phyloP scores from a whole-genome alignment of 1,140 invertebrate species.

The Lordiphosa stackelbergi region DNA sequence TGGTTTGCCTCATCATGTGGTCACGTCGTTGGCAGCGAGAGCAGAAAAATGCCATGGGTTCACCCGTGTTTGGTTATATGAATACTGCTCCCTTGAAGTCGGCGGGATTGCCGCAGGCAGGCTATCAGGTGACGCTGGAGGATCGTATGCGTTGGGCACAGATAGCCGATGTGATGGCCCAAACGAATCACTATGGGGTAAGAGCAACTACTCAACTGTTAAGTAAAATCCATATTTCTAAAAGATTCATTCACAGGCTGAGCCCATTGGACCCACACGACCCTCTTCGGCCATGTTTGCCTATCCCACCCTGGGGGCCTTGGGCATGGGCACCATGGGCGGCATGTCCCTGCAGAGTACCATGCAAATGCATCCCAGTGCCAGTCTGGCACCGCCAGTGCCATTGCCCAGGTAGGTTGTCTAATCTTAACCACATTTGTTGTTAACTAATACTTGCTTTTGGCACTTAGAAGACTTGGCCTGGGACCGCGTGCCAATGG shows the following conservation, averaged over 20 bases:
- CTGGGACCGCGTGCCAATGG: slow-evolving; percentile 74
- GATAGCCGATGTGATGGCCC: slow-evolving; percentile 89
- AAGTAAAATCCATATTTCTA: not conserved
- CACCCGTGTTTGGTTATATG: slow-evolving; percentile 90
- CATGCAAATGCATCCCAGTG: slow-evolving; percentile 74
- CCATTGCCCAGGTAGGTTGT: slow-evolving; percentile 82
- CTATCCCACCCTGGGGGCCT: slow-evolving; percentile 81
- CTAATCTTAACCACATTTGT: not conserved
- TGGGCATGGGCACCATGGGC: slow-evolving; percentile 70
- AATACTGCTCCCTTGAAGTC: slow-evolving; percentile 85
- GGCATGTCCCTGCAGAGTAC: slow-evolving; percentile 80
- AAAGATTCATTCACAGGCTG: slow-evolving; percentile 78
- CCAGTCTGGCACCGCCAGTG: slow-evolving; percentile 81
- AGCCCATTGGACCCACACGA: slow-evolving; percentile 84
- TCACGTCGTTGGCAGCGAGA: slow-evolving; percentile 93
- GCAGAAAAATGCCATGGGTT: slow-evolving; percentile 86
- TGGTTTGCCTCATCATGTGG: slow-evolving; percentile 93
- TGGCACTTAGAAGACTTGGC: slow-evolving; percentile 72
- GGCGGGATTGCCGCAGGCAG: slow-evolving; percentile 81
- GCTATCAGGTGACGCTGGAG: slow-evolving; percentile 84
- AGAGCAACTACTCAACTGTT: slow-evolving; percentile 41
- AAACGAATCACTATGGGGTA: slow-evolving; percentile 89
- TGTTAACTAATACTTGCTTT: not conserved
- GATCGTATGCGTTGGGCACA: slow-evolving; percentile 90
- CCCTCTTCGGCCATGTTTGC: slow-evolving; percentile 90